Evolutionary conservation across 37 sponge, comb jelly and placozoan genomes (phyloP).

Genomic region (Theonella swinhoei): DNA sequence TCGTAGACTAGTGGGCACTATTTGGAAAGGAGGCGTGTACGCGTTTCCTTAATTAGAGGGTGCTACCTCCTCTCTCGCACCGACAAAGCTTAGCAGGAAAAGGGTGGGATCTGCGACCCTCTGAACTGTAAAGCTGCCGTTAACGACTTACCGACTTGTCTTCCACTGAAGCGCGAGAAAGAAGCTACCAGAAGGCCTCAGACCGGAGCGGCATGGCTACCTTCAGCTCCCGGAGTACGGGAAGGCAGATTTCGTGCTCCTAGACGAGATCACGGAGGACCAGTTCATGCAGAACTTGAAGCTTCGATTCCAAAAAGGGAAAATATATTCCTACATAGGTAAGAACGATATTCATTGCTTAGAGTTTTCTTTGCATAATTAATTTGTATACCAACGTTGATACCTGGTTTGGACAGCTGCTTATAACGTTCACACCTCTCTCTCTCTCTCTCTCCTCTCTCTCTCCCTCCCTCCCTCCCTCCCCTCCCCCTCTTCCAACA

Average conservation of each 20-base stretch:
- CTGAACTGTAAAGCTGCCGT: no score
- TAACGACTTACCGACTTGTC: no score
- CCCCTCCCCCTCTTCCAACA: neutral
- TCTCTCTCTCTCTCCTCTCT: neutral
- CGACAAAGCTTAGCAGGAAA: neutral
- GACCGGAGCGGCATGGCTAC: conserved; percentile 46
- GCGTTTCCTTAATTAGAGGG: neutral
- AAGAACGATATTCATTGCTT: no score
- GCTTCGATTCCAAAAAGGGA: conserved; percentile 63
- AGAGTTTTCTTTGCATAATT: no score
- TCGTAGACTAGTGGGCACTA: neutral
- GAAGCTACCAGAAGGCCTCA: no score
- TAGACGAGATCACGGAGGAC: conserved; percentile 65
- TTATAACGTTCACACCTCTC: conserved; percentile 4
- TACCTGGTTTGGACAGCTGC: neutral
- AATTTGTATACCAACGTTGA: no score
- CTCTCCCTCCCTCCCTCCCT: conserved; percentile 32
- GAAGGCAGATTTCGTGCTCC: conserved; percentile 80
- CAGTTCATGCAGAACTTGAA: conserved; percentile 79
- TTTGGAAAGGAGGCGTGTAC: neutral
- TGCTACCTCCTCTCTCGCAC: neutral
- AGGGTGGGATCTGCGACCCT: neutral
- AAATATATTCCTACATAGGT: conserved; percentile 86
- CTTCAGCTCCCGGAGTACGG: conserved; percentile 61
- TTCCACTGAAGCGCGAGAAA: no score